Percentiles rank a stretch among this genome's conserved stretches.
These are phyloP conservation scores for Holocentrus rufus DNA, from an alignment of 2,797 vertebrate species.

Conservation along the genomic window DNA sequence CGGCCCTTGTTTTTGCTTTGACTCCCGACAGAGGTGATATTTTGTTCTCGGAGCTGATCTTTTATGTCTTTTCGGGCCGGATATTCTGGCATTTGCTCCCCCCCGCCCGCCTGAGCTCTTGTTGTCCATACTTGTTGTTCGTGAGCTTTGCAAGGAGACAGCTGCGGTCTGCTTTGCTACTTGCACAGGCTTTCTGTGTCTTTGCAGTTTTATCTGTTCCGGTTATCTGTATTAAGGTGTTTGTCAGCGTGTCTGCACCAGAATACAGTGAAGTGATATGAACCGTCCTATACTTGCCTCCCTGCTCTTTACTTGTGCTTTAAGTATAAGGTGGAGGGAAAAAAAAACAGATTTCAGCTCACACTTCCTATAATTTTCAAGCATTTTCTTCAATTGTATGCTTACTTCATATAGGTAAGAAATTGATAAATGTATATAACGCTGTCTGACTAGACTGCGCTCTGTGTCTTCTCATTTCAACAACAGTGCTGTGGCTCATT, in stretches of 20 bases:
- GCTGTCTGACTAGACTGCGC: slow-evolving; percentile 3
- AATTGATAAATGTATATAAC: slow-evolving; percentile 17
- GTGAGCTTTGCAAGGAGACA: slow-evolving; percentile 8
- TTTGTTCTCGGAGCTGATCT: neutral
- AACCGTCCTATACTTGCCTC: slow-evolving; percentile 26
- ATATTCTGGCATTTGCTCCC: slow-evolving; percentile 8
- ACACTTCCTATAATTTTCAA: slow-evolving; percentile 46
- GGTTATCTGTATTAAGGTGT: slow-evolving; percentile 58
- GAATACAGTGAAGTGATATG: slow-evolving; percentile 60
- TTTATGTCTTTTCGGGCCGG: slow-evolving; percentile 4
- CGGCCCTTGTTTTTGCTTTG: neutral
- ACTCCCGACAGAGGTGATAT: slow-evolving; percentile 12
- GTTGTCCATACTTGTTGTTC: slow-evolving; percentile 6
- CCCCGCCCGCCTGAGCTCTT: neutral
- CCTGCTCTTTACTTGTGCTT: slow-evolving; percentile 33
- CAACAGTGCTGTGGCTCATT: slow-evolving; percentile 55
- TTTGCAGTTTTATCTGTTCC: slow-evolving; percentile 64
- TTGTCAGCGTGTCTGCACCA: slow-evolving; percentile 63
- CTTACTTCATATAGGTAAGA: slow-evolving; percentile 7
- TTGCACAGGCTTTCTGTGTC: slow-evolving; percentile 42
- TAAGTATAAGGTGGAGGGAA: no score
- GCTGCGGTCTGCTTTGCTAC: slow-evolving; percentile 33
- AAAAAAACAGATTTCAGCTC: slow-evolving; percentile 43
- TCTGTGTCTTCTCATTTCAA: slow-evolving; percentile 56
- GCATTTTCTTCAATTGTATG: slow-evolving; percentile 3